These are phyloP conservation scores for Panthera leo DNA, from an alignment of 2,113 vertebrate genomes.

Conservation along the genomic window DNA sequence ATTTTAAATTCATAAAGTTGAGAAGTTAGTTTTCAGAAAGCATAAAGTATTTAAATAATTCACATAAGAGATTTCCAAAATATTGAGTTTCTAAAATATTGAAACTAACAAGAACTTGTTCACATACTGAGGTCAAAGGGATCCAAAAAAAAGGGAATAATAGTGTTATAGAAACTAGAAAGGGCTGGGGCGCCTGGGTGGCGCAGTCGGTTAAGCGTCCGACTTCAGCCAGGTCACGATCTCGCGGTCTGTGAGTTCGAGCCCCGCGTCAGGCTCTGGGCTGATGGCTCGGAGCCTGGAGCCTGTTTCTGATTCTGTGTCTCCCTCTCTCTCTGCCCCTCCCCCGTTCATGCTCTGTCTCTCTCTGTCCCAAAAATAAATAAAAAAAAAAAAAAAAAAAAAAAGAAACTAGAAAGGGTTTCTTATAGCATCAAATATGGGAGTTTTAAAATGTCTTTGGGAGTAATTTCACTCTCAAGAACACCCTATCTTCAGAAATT, in stretches of 20 bases:
- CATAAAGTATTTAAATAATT: not conserved
- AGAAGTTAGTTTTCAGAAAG: slow-evolving; percentile 7
- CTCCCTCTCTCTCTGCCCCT: no score
- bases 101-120: not conserved
- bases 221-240: no score
- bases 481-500: slow-evolving; percentile 15
- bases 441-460: not conserved
- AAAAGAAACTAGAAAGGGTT: slow-evolving; percentile 21
- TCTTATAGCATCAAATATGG: not conserved
- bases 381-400: no score
- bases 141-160: not conserved
- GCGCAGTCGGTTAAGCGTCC: no score
- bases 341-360: no score
- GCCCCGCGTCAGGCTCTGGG: no score
- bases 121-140: not conserved
- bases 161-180: not conserved
- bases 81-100: slow-evolving; percentile 2
- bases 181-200: no score
- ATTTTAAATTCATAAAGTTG: slow-evolving; percentile 31
- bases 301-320: no score
- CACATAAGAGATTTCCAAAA: not conserved
- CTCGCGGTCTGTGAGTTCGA: no score
- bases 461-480: not conserved
- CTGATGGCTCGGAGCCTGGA: no score
- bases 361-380: no score